Evolutionary conservation across 2,113 vertebrate genomes (phyloP).

Genomic region (Atrichornis clamosus): DNA sequence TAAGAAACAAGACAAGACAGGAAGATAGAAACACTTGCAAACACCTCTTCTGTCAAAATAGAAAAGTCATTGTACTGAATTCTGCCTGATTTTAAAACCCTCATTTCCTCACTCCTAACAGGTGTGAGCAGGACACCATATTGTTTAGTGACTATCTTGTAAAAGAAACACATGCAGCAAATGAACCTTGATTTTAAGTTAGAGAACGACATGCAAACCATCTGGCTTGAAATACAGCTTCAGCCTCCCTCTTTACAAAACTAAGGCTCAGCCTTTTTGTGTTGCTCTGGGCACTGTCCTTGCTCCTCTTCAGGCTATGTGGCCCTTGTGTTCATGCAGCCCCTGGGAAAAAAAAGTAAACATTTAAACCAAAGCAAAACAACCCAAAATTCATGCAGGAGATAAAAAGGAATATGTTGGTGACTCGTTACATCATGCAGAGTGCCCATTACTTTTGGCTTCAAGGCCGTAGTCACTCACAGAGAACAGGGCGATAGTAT

Average conservation of each 20-base stretch:
- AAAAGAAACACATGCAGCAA: background rate
- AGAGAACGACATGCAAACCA: background rate
- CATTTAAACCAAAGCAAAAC: constrained; percentile 14
- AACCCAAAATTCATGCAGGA: background rate
- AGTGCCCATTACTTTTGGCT: constrained; percentile 49
- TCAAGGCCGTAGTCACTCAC: constrained; percentile 55
- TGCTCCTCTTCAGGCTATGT: background rate
- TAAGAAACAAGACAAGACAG: background rate
- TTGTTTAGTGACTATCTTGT: background rate
- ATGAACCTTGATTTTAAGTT: background rate
- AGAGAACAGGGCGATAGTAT: constrained; percentile 19
- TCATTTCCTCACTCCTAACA: background rate
- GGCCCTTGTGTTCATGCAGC: background rate
- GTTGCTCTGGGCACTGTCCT: background rate
- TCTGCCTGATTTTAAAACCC: background rate
- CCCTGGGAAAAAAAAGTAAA: background rate
- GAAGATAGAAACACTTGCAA: background rate
- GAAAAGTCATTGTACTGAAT: background rate
- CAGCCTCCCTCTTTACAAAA: background rate
- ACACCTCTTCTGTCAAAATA: background rate
- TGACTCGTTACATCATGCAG: background rate
- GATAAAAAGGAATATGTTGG: background rate
- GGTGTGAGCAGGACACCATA: background rate
- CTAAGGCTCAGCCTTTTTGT: background rate
- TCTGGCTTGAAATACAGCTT: background rate